A percentile compares a stretch with the other conserved stretches of the same genome.
Evolutionary conservation across 2,888 invertebrate genomes (phyloP).

Genomic region (Biston betularia): DNA sequence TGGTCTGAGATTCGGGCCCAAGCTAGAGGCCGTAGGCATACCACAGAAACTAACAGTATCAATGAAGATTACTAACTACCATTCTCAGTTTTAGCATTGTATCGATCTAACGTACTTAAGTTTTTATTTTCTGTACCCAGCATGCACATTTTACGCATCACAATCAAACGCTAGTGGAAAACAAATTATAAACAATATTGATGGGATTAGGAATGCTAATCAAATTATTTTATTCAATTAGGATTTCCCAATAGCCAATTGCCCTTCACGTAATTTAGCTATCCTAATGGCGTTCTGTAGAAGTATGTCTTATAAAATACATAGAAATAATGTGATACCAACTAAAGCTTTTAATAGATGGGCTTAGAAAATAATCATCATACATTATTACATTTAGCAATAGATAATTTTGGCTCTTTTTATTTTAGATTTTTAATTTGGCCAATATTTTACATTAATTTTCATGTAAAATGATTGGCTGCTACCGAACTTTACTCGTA

Average conservation of each 20-base stretch:
- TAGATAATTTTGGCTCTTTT: too few species aligned
- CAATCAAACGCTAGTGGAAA: conserved; percentile 57
- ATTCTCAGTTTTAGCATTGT: background rate
- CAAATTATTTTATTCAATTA: conserved; percentile 53
- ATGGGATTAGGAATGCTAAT: conserved; percentile 48
- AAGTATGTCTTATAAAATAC: conserved; percentile 17
- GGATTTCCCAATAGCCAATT: conserved; percentile 47
- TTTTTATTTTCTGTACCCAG: conserved; percentile 7
- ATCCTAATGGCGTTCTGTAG: conserved; percentile 35
- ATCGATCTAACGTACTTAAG: conserved; percentile 1
- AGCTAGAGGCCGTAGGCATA: too few species aligned
- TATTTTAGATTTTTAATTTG: too few species aligned
- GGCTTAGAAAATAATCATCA: background rate
- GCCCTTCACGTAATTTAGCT: conserved; percentile 45
- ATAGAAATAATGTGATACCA: conserved; percentile 3
- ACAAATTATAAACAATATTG: conserved; percentile 53
- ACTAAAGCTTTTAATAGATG: background rate
- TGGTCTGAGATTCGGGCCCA: too few species aligned
- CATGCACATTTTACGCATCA: conserved; percentile 45
- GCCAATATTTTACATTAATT: too few species aligned
- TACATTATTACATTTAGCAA: too few species aligned
- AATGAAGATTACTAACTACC: background rate
- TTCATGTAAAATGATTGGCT: too few species aligned
- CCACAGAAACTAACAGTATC: too few species aligned
- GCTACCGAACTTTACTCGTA: too few species aligned